Base-by-base conservation (phyloP, 2,888 invertebrate genomes). In the Melipona beecheii region DNA sequence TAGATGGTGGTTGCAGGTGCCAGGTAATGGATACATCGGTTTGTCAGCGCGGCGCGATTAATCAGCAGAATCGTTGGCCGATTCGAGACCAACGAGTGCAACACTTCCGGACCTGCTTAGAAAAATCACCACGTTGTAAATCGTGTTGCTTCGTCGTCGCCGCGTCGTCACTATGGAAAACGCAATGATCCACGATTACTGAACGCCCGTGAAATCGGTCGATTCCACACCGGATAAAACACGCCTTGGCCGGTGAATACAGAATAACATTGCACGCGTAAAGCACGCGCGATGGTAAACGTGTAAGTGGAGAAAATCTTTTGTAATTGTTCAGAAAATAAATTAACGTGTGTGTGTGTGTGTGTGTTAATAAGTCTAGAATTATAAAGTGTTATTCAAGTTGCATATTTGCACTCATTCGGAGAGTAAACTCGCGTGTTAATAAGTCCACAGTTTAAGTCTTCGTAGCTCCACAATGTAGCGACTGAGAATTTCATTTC, bases 1-100 rank as follows among this genome's bases (percentile, higher is more conserved):
- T 73, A 83, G 84, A 69, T 75, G 77, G 43, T 83, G 73, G 70
- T 68, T 75, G 81, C 85, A 76, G 86, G 83, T 83, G 81, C 78
- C 69, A 83, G 78, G 75, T 86, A 89, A 87, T 87, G 86, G 86
- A 89, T 89, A 86, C 81, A 87, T 89, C 81, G 84, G 81, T 81
- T 75, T 78, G 86, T 71, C 79, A 75, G 76, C 68, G 78, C 56
- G 80, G 72, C 78, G 83, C 89, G 81, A 89, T 89, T 89, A 87
- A 89, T 89, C 86, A 85, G 80, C 0, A 31, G 58, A 43, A 64
- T 71, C 19, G 50, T 21, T 19, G 9, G 43, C 43, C 43, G 9
- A 43, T 43, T 9, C 68, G 5, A 24, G 58, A 24, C 17, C 11
- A 43, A 36, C 36, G 36, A 36, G 24, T 21, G 31, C 36, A 80